Conservation (phyloP, 92 coral and sea anemone genomes). For the Scolanthus callimorphus region DNA sequence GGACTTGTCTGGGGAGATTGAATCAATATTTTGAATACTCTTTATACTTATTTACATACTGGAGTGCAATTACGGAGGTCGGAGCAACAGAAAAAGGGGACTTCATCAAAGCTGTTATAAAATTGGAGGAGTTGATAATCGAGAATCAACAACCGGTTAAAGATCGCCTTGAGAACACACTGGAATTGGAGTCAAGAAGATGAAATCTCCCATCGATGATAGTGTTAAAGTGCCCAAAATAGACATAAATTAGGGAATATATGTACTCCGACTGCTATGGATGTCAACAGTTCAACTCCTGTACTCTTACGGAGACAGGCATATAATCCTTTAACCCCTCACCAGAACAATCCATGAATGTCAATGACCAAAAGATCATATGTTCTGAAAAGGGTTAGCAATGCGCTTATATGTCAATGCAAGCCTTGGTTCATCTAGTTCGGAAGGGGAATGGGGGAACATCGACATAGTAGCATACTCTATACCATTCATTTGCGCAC, state of each 20-base stretch:
- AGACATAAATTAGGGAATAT: slow-evolving; percentile 1
- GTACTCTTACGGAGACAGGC: slow-evolving; percentile 38
- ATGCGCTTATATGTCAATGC: slow-evolving; percentile 42
- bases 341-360: slow-evolving; percentile 27
- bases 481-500: slow-evolving; percentile 50
- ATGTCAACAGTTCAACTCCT: slow-evolving; percentile 27
- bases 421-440: slow-evolving; percentile 44
- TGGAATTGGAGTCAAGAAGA: too few relatives aligned
- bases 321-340: slow-evolving; percentile 10
- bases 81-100: too few relatives aligned
- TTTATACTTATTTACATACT: too few relatives aligned
- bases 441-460: slow-evolving; percentile 13
- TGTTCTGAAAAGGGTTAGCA: slow-evolving; percentile 34
- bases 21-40: too few relatives aligned
- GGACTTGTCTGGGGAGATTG: too few relatives aligned
- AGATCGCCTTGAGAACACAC: too few relatives aligned
- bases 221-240: too few relatives aligned
- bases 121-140: too few relatives aligned
- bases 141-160: too few relatives aligned
- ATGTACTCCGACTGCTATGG: neutral
- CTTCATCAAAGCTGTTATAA: too few relatives aligned
- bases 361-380: slow-evolving; percentile 57
- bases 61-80: too few relatives aligned
- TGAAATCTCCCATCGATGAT: too few relatives aligned
- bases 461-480: slow-evolving; percentile 37